Conservation (phyloP, 2,797 vertebrate genomes). For the Amniataba percoides region DNA sequence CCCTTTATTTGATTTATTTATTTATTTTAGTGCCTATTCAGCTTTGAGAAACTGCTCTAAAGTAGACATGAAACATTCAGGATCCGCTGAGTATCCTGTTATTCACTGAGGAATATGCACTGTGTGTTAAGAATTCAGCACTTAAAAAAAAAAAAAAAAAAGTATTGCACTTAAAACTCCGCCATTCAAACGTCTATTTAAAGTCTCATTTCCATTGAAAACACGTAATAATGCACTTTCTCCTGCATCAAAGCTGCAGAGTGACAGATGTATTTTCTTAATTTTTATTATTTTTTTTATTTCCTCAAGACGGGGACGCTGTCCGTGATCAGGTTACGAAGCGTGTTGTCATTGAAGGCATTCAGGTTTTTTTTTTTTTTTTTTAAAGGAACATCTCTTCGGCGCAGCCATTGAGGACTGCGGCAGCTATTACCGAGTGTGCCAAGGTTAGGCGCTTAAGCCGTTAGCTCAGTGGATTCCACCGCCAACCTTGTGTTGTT, state of each 20-base stretch:
- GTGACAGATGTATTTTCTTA: constrained; percentile 23
- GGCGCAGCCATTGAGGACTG: constrained; percentile 35
- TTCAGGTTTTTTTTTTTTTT: constrained; percentile 11
- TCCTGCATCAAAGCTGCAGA: constrained; percentile 1
- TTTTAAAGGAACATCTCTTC: constrained; percentile 52
- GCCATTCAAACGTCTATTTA: constrained; percentile 14
- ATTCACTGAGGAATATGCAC: not conserved
- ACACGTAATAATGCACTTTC: not conserved
- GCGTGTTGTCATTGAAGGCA: constrained; percentile 36
- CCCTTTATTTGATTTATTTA: too few relatives aligned
- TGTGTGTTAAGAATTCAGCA: not conserved
- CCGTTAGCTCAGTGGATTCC: constrained; percentile 56
- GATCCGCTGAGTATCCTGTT: not conserved
- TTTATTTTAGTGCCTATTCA: not conserved
- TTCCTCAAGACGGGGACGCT: not conserved
- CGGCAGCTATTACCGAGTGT: constrained; percentile 43
- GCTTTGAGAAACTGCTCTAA: too few relatives aligned
- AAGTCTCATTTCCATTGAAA: constrained; percentile 24
- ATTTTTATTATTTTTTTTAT: constrained; percentile 11
- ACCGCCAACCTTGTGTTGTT: constrained; percentile 66
- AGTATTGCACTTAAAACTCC: constrained; percentile 6
- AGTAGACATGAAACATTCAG: not conserved
- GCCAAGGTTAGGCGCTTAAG: constrained; percentile 71
- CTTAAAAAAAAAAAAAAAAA: constrained; percentile 30
- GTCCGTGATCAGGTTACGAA: constrained; percentile 30